Conservation (phyloP, 2,888 invertebrate species). For the Meiosimyza decipiens region DNA sequence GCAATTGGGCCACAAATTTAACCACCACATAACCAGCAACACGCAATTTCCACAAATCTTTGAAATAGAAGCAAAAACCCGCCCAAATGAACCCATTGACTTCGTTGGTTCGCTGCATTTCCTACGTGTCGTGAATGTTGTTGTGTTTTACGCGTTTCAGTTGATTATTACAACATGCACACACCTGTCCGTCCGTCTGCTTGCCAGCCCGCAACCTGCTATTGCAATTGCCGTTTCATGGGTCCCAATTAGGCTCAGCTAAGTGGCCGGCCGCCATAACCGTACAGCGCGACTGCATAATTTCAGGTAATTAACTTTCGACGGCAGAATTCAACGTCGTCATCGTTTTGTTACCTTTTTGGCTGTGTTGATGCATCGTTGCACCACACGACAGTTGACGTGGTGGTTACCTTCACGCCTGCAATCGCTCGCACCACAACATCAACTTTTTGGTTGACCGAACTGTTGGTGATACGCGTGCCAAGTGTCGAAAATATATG, state of each 20-base stretch:
- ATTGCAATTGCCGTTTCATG: not conserved
- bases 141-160: not conserved
- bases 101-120: not conserved
- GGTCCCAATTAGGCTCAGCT: not conserved
- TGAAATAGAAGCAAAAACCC: too few species aligned
- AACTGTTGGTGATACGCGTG: not conserved
- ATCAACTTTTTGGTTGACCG: not conserved
- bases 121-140: not conserved
- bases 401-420: conserved; percentile 15
- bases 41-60: too few species aligned
- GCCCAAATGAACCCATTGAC: conserved; percentile 7
- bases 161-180: not conserved
- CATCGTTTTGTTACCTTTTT: not conserved
- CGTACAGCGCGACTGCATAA: conserved; percentile 7
- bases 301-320: conserved; percentile 24
- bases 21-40: too few species aligned
- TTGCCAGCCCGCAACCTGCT: not conserved
- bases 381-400: not conserved
- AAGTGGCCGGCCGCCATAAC: conserved; percentile 14
- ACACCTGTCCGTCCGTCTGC: conserved; percentile 17
- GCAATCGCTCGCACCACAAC: not conserved
- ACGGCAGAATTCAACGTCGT: too few species aligned
- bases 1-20: too few species aligned
- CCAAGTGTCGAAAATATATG: conserved; percentile 28
- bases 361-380: conserved; percentile 12